A percentile compares a stretch with the other conserved stretches of the same genome.
These are phyloP conservation scores for Heterohyrax brucei DNA, from an alignment of 2,797 vertebrate genomes.

Conservation along the genomic window DNA sequence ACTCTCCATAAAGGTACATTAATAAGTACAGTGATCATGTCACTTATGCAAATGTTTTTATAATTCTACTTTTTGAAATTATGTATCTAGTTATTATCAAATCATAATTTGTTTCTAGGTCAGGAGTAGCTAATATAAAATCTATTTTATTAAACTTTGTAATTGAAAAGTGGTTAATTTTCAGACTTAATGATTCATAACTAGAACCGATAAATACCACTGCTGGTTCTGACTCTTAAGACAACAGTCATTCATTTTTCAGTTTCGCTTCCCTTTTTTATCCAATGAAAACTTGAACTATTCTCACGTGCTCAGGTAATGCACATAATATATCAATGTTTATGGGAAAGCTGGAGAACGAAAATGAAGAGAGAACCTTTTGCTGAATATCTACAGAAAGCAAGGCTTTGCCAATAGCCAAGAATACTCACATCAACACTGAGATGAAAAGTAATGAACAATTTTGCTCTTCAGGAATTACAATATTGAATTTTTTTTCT, in stretches of 20 bases:
- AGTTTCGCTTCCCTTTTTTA: background rate
- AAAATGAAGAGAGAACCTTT: background rate
- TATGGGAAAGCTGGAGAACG: background rate
- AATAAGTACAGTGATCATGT: background rate
- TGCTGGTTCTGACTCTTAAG: background rate
- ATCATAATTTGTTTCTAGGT: background rate
- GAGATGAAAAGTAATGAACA: background rate
- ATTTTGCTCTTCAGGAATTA: background rate
- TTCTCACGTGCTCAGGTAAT: background rate
- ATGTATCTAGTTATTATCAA: background rate
- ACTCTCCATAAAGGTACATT: background rate
- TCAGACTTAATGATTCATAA: background rate
- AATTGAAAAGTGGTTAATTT: background rate
- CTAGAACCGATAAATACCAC: background rate
- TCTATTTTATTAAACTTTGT: background rate
- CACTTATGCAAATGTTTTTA: background rate
- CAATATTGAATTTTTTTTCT: background rate
- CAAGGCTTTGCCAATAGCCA: background rate
- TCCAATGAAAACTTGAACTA: background rate
- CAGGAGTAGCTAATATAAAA: background rate
- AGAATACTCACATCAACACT: background rate
- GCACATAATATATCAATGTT: background rate
- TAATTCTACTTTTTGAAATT: background rate
- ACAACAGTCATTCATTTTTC: background rate
- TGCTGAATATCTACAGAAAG: background rate